phyloP scores from a whole-genome alignment of 1,140 invertebrate species.

The Drosophila equinoxialis region DNA sequence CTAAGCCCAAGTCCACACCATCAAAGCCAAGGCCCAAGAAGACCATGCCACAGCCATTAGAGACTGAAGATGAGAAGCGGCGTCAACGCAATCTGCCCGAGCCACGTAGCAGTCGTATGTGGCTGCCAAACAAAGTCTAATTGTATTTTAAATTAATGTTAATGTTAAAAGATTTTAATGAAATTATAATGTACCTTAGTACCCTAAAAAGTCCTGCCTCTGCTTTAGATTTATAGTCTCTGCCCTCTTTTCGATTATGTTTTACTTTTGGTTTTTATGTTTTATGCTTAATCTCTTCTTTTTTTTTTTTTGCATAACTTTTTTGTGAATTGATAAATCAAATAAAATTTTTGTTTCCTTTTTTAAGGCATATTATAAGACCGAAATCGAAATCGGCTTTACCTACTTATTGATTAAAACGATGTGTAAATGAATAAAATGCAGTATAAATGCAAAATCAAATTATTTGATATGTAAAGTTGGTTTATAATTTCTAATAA shows the following conservation, averaged over 20 bases:
- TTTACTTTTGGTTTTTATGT: not conserved
- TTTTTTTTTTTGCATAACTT: not conserved
- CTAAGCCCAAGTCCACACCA: not conserved
- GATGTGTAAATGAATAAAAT: not conserved
- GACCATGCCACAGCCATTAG: not conserved
- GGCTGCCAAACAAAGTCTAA: not conserved
- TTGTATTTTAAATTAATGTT: not conserved
- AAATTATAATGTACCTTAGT: constrained; percentile 1
- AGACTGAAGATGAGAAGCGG: not conserved
- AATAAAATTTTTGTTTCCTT: not conserved
- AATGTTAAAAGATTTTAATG: not conserved
- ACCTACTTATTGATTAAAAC: not conserved
- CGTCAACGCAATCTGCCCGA: not conserved
- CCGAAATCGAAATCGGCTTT: not conserved
- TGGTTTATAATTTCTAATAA: not conserved
- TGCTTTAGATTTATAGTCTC: not conserved
- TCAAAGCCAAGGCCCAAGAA: not conserved
- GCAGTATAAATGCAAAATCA: not conserved
- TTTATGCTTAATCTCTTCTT: not conserved
- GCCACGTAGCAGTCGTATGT: not conserved
- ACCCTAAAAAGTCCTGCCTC: not conserved
- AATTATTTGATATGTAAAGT: not conserved
- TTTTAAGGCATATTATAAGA: not conserved
- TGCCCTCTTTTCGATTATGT: not conserved
- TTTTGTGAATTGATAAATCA: not conserved